Evolutionary conservation across 2,113 vertebrate genomes (phyloP).

Genomic region (Dromiciops gliroides): DNA sequence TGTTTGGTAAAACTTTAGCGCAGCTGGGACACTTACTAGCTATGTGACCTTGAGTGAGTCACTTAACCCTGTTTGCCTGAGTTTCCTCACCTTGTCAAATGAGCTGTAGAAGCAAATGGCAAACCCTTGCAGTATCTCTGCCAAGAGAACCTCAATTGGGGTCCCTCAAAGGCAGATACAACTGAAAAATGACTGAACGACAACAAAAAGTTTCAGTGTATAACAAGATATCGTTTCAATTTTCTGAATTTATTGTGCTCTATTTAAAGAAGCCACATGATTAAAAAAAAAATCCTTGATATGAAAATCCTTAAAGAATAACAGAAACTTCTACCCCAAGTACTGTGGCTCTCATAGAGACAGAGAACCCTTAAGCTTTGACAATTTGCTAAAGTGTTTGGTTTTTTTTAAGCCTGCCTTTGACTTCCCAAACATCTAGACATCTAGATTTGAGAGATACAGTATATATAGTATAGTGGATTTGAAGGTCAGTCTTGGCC

Average conservation of each 20-base stretch:
- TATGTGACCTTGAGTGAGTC: neutral
- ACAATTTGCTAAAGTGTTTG: neutral
- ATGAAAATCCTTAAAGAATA: neutral
- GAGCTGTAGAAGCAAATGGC: neutral
- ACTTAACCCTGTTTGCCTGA: neutral
- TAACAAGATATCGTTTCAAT: neutral
- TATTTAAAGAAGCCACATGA: neutral
- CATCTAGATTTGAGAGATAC: neutral
- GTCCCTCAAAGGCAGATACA: neutral
- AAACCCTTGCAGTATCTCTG: neutral
- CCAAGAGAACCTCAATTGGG: neutral
- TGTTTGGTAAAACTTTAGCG: neutral
- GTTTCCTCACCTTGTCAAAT: neutral
- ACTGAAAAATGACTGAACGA: neutral
- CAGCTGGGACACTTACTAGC: neutral
- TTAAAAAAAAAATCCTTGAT: neutral
- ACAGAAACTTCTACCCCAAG: neutral
- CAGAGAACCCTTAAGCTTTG: neutral
- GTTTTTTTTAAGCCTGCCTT: neutral
- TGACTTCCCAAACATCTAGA: neutral
- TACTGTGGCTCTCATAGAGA: too few species aligned
- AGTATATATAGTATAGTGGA: neutral
- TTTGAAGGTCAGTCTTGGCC: neutral
- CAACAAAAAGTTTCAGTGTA: neutral
- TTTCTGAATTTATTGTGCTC: neutral